phyloP scores from a whole-genome alignment of 1,140 invertebrate genomes.

The Drosophila nebulosa region DNA sequence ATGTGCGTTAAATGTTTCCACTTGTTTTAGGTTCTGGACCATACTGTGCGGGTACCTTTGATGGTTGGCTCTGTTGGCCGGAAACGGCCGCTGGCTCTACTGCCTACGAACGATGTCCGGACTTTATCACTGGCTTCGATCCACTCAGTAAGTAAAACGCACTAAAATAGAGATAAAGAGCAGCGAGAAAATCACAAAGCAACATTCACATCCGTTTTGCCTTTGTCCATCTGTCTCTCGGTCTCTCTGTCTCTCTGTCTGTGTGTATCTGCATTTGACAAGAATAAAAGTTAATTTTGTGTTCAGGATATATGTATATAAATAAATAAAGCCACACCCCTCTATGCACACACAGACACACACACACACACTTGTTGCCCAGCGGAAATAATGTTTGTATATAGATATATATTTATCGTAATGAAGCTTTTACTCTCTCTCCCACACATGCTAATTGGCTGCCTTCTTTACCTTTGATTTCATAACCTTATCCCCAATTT shows the following conservation, averaged over 20 bases:
- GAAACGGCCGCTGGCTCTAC: slow-evolving; percentile 88
- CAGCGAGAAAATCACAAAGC: slow-evolving; percentile 14
- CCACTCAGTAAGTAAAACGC: slow-evolving; percentile 81
- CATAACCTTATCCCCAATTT: background rate
- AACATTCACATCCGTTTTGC: slow-evolving; percentile 22
- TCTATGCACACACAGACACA: background rate
- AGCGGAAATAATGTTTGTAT: background rate
- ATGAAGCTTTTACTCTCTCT: background rate
- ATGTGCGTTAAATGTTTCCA: slow-evolving; percentile 42
- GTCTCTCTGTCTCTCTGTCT: background rate
- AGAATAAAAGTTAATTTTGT: slow-evolving; percentile 5
- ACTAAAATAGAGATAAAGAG: background rate
- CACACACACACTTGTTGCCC: background rate
- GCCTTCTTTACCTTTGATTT: background rate
- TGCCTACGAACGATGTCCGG: slow-evolving; percentile 88
- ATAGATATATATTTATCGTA: background rate
- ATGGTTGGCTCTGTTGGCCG: slow-evolving; percentile 94
- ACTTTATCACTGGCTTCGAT: slow-evolving; percentile 90
- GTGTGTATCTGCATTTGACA: slow-evolving; percentile 40
- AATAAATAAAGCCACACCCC: background rate
- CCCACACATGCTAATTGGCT: background rate
- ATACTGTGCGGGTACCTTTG: slow-evolving; percentile 89
- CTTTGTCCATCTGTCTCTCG: too few relatives aligned
- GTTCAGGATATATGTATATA: background rate
- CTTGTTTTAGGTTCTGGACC: slow-evolving; percentile 81